Evolutionary conservation across 1,140 invertebrate genomes (phyloP), one percentile per base, ranked within the genome.

Genomic region (Episyrphus balteatus): DNA sequence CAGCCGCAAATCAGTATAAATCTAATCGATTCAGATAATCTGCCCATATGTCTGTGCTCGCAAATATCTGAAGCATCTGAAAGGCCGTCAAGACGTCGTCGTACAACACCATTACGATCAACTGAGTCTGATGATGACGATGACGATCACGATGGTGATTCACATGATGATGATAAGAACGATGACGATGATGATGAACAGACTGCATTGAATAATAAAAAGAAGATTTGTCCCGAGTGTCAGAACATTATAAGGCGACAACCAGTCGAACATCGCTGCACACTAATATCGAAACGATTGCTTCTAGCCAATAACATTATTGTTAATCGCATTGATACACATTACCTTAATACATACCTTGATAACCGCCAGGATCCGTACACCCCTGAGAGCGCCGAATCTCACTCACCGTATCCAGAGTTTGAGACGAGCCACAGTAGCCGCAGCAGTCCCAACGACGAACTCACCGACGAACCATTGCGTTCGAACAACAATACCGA

Each of bases 301-400:
- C 50, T 59, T 45, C 48, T 62, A 2, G 48, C 53, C 6, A 55
- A 74, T 48, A 66, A 69, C 31, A 69, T 76, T 38, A 74, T 74
- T 48, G 73, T 76, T 3, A 76, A 75, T 54, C 70, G 72, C 48
- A 67, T 77, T 17, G 75, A 77, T 52, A 69, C 66, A 15, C 67
- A 72, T n/a, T 57, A 74, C 47, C 59, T 76, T 0, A 70, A 61
- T 46, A 61, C 58, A 11, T 53, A 46, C 37, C 45, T 54, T 38
- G 51, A 61, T 38, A 65, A 50, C 21, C 71, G 70, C 19, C 64
- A 79, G 57, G 82, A 84, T 62, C 83, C 83, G 1, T 86, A 86
- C 52, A 86, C 83, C 0, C 83, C 83, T 13, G 83, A 86, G 55
- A 85, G 82, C 68, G 74, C 79, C 53, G 82, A 85, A 53, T 84